Evolutionary conservation across 92 coral and sea anemone genomes (phyloP).

Genomic region (Ricordea florida): DNA sequence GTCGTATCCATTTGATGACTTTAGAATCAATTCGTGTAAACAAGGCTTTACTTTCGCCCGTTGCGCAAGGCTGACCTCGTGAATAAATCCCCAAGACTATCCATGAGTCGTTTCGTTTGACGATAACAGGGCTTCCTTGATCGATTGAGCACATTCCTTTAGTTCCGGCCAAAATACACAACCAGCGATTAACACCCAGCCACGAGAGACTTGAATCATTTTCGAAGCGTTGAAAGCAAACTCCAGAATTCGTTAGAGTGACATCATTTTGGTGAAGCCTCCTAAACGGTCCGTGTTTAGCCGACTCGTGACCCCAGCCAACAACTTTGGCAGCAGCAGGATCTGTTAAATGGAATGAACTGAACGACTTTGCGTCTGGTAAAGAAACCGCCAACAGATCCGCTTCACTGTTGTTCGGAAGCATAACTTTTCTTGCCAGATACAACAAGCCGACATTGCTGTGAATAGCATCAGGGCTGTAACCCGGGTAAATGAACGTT

Average conservation of each 20-base stretch:
- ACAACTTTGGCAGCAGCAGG: slow-evolving; percentile 32
- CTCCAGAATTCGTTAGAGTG: slow-evolving; percentile 7
- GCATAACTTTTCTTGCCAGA: slow-evolving; percentile 61
- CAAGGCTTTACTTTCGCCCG: slow-evolving; percentile 51
- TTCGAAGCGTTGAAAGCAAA: slow-evolving; percentile 39
- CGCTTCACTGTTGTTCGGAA: slow-evolving; percentile 9
- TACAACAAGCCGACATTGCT: slow-evolving; percentile 67
- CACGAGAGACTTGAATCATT: slow-evolving; percentile 27
- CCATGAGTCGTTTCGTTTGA: slow-evolving; percentile 32
- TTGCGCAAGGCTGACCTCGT: slow-evolving; percentile 69
- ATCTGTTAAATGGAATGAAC: neutral
- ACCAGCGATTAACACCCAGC: slow-evolving; percentile 51
- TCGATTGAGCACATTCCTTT: slow-evolving; percentile 65
- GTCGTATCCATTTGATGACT: slow-evolving; percentile 53
- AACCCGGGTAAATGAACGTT: slow-evolving; percentile 55
- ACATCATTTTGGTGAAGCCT: slow-evolving; percentile 57
- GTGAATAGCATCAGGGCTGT: slow-evolving; percentile 28
- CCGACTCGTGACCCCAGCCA: slow-evolving; percentile 79
- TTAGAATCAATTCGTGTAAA: slow-evolving; percentile 49
- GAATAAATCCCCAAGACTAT: slow-evolving; percentile 72
- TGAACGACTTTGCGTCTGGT: slow-evolving; percentile 6
- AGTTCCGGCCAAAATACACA: slow-evolving; percentile 53
- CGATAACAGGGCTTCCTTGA: slow-evolving; percentile 77
- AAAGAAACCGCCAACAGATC: neutral
- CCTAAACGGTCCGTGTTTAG: slow-evolving; percentile 39